phyloP scores from a whole-genome alignment of 2,113 vertebrate species.

The Sylvicapra grimmia region DNA sequence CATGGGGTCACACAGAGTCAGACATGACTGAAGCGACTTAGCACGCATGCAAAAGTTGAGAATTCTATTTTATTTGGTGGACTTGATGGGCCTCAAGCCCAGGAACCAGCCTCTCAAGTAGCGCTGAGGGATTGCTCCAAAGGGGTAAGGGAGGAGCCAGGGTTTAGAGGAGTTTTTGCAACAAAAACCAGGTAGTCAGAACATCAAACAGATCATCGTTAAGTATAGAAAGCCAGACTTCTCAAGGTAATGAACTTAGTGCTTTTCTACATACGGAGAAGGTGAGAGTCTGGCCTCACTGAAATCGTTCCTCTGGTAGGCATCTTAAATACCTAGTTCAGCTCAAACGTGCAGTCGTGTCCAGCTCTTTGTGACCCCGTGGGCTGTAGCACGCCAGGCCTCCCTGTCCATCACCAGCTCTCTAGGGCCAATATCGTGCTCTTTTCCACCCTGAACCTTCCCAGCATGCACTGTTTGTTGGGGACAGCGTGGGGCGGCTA shows the following conservation, averaged over 20 bases:
- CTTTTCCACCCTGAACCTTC: neutral
- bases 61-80: neutral
- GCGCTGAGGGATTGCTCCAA: neutral
- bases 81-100: neutral
- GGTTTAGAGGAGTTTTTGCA: neutral
- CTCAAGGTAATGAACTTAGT: neutral
- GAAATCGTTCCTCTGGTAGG: neutral
- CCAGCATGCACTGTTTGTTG: neutral
- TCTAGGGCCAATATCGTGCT: neutral
- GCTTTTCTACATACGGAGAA: neutral
- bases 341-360: rapidly evolving
- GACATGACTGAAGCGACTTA: neutral
- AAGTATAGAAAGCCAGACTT: neutral
- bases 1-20: neutral
- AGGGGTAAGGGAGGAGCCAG: neutral
- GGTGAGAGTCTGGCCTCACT: neutral
- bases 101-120: neutral
- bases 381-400: neutral
- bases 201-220: neutral
- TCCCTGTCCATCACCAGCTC: neutral
- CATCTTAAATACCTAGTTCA: neutral
- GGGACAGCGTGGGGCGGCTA: neutral
- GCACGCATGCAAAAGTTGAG: neutral
- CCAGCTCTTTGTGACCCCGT: neutral
- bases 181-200: neutral